Percentiles rank a stretch among this genome's conserved stretches.
Conservation (phyloP, 1,140 invertebrate species). For the Ylistrum balloti region DNA sequence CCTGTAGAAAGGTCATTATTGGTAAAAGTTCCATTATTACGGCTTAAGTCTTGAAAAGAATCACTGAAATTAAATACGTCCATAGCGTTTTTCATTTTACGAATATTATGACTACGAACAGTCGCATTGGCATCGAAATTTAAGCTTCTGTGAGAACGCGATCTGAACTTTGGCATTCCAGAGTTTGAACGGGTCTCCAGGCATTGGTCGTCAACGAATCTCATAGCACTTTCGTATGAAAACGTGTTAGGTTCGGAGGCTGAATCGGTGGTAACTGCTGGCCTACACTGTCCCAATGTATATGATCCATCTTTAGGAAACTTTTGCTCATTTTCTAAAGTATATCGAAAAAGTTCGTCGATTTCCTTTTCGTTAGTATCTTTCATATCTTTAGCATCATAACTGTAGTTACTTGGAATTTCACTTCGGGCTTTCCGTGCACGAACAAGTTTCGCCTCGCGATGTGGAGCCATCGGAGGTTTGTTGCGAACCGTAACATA, state of each 20-base stretch:
- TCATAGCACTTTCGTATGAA: slow-evolving; percentile 52
- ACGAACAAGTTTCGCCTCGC: slow-evolving; percentile 57
- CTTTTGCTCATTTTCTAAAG: neutral
- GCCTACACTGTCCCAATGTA: neutral
- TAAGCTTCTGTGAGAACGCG: slow-evolving; percentile 68
- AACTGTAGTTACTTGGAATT: slow-evolving; percentile 41
- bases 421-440: slow-evolving; percentile 66
- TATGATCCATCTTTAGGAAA: neutral
- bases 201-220: slow-evolving; percentile 65
- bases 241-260: slow-evolving; percentile 34
- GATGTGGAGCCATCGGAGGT: slow-evolving; percentile 66
- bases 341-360: slow-evolving; percentile 66
- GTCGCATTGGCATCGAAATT: slow-evolving; percentile 75
- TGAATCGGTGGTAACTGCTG: slow-evolving; percentile 47
- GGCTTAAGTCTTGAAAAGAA: slow-evolving; percentile 67
- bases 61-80: slow-evolving; percentile 72
- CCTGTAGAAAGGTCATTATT: slow-evolving; percentile 51
- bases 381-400: slow-evolving; percentile 47
- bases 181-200: slow-evolving; percentile 60
- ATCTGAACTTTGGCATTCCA: slow-evolving; percentile 59
- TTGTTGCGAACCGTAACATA: slow-evolving; percentile 64
- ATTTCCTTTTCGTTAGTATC: slow-evolving; percentile 59
- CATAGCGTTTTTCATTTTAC: slow-evolving; percentile 68
- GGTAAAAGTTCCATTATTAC: slow-evolving; percentile 48
- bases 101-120: slow-evolving; percentile 75